These are phyloP conservation scores for Autographa pulchrina DNA, from an alignment of 2,888 invertebrate species.

Conservation along the genomic window DNA sequence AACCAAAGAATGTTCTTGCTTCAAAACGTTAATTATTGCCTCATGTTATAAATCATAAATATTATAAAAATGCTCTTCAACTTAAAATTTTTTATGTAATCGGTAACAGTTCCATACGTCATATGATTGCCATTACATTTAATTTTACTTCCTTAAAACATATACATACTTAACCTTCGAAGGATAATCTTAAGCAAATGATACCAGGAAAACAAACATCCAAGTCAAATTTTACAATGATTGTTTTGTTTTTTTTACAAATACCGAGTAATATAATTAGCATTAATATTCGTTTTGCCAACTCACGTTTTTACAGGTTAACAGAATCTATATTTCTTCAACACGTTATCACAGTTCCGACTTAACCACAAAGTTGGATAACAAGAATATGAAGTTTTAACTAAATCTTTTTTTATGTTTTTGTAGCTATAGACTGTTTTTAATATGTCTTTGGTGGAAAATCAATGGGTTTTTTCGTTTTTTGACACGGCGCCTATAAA, in stretches of 20 bases:
- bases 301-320: constrained; percentile 31
- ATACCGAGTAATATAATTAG: constrained; percentile 47
- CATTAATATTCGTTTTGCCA: constrained; percentile 40
- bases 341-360: neutral
- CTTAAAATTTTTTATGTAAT: no score
- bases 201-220: constrained; percentile 25
- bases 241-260: constrained; percentile 38
- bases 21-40: no score
- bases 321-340: constrained; percentile 14
- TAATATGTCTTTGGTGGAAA: no score
- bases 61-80: neutral
- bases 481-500: no score
- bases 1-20: no score
- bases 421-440: no score
- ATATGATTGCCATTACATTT: neutral
- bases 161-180: neutral
- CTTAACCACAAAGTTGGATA: neutral
- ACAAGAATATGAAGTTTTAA: neutral
- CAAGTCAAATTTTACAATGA: constrained; percentile 19
- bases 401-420: no score
- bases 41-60: no score
- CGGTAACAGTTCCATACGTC: no score
- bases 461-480: no score
- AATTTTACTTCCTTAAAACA: neutral
- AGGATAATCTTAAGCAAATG: neutral